Evolutionary conservation across 2,113 vertebrate species (phyloP).

Genomic region (Odocoileus hemionus): DNA sequence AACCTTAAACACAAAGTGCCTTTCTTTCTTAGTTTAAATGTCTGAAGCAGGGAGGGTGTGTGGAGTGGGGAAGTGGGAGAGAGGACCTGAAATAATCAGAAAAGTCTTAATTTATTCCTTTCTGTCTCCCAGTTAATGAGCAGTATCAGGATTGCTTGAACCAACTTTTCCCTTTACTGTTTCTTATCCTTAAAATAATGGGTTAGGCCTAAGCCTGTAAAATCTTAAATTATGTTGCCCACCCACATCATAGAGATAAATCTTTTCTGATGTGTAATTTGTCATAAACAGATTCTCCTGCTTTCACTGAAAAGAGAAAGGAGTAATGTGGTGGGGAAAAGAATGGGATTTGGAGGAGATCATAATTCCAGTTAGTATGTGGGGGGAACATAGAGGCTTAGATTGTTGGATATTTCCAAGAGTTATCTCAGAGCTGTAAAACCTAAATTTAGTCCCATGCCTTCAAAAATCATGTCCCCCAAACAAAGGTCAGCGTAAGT

Average conservation of each 20-base stretch:
- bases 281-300: neutral
- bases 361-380: neutral
- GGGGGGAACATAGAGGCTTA: neutral
- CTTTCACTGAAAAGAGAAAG: neutral
- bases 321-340: neutral
- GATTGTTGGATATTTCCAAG: neutral
- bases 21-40: slow-evolving; percentile 88
- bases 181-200: neutral
- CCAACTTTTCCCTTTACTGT: slow-evolving; percentile 64
- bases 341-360: neutral
- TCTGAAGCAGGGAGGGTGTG: slow-evolving; percentile 71
- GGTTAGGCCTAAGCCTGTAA: neutral
- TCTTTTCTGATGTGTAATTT: neutral
- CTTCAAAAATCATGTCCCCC: neutral
- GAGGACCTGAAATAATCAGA: slow-evolving; percentile 75
- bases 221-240: neutral
- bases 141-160: slow-evolving; percentile 57
- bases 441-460: neutral
- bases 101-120: slow-evolving; percentile 72
- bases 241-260: neutral
- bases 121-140: slow-evolving; percentile 76
- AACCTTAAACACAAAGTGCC: slow-evolving; percentile 92
- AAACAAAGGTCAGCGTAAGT: neutral
- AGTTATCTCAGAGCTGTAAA: neutral
- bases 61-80: neutral